Percentiles rank a stretch among this genome's conserved stretches.
Evolutionary conservation across 2,797 vertebrate species (phyloP).

Genomic region (Hydrophis major): DNA sequence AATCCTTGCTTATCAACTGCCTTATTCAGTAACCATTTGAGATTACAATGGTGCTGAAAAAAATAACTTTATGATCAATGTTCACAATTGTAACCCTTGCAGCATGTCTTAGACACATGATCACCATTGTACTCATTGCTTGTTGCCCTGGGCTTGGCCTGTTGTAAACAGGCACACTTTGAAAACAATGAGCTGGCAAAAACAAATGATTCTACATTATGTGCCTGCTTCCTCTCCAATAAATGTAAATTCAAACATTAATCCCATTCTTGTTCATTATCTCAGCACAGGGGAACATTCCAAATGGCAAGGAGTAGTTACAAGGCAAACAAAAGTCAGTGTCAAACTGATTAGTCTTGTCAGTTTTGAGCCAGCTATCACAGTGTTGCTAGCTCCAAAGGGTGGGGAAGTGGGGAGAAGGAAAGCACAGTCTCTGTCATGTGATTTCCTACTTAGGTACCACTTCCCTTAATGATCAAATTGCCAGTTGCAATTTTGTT

Average conservation of each 20-base stretch:
- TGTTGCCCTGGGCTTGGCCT: background rate
- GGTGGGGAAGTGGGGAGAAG: background rate
- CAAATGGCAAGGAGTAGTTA: background rate
- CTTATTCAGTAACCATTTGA: background rate
- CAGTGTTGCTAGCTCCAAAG: background rate
- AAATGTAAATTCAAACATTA: background rate
- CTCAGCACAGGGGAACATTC: background rate
- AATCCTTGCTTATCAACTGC: background rate
- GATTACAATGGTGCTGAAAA: background rate
- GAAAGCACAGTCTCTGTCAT: background rate
- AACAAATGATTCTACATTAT: background rate
- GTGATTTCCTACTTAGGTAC: background rate
- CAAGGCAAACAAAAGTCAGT: background rate
- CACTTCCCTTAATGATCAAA: background rate
- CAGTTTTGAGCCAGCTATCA: background rate
- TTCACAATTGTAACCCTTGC: background rate
- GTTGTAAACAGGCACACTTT: background rate
- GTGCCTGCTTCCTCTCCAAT: background rate
- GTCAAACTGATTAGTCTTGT: background rate
- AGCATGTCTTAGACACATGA: background rate
- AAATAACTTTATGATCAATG: background rate
- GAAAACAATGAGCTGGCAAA: background rate
- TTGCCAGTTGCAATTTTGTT: background rate
- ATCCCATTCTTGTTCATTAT: background rate
- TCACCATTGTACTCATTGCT: background rate